phyloP scores from a whole-genome alignment of 2,797 vertebrate genomes.

The Argyrosomus regius region DNA sequence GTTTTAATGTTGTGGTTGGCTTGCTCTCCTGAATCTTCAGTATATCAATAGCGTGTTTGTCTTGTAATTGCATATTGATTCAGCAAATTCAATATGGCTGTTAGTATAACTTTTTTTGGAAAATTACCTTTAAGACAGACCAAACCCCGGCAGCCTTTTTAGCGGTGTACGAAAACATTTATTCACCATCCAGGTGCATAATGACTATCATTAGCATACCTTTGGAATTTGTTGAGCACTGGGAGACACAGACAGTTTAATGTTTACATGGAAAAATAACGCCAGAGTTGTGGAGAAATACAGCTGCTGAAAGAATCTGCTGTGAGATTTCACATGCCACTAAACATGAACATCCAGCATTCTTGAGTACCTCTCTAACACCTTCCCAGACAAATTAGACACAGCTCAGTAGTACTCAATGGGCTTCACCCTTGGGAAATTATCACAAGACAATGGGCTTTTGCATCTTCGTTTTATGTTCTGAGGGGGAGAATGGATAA shows the following conservation, averaged over 20 bases:
- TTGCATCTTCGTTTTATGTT: slow-evolving; percentile 81
- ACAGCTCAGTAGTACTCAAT: slow-evolving; percentile 81
- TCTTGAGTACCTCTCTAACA: slow-evolving; percentile 76
- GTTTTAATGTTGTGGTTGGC: slow-evolving; percentile 74
- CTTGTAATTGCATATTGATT: slow-evolving; percentile 87
- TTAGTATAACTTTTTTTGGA: slow-evolving; percentile 51
- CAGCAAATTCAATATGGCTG: slow-evolving; percentile 59
- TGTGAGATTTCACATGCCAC: slow-evolving; percentile 76
- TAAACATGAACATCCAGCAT: slow-evolving; percentile 77
- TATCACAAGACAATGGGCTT: slow-evolving; percentile 81
- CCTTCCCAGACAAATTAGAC: slow-evolving; percentile 86
- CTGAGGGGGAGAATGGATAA: slow-evolving; percentile 49
- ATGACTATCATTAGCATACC: slow-evolving; percentile 43
- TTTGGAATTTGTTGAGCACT: slow-evolving; percentile 42
- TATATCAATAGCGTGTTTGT: slow-evolving; percentile 83
- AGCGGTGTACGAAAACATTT: slow-evolving; percentile 43
- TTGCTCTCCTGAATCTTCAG: slow-evolving; percentile 68
- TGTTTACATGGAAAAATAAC: slow-evolving; percentile 59
- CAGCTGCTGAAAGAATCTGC: slow-evolving; percentile 55
- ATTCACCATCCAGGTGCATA: slow-evolving; percentile 46
- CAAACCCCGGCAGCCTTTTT: slow-evolving; percentile 31
- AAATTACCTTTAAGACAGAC: slow-evolving; percentile 39
- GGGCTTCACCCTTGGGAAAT: slow-evolving; percentile 82
- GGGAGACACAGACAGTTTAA: slow-evolving; percentile 46
- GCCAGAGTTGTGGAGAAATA: slow-evolving; percentile 36